Evolutionary conservation across 1,140 invertebrate genomes (phyloP).

Genomic region (Drosophila micromelanica): DNA sequence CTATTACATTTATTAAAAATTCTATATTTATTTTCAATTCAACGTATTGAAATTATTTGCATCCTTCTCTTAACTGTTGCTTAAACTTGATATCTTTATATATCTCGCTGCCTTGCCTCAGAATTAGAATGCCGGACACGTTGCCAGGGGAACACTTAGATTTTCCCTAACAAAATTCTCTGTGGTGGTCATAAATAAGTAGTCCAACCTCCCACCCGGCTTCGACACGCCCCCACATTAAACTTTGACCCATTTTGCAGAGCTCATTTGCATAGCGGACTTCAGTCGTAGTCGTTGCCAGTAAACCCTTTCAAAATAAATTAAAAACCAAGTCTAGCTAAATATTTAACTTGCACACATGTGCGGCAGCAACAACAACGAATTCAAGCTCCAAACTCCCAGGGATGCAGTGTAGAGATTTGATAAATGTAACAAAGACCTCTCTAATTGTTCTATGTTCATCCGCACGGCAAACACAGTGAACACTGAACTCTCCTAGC

Average conservation of each 20-base stretch:
- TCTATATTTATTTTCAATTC: too few relatives aligned
- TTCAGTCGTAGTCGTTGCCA: conserved; percentile 20
- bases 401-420: conserved; percentile 11
- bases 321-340: conserved; percentile 70
- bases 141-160: conserved; percentile 27
- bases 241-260: conserved; percentile 69
- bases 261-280: conserved; percentile 64
- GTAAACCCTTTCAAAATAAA: conserved; percentile 67
- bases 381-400: conserved; percentile 1
- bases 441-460: conserved; percentile 79
- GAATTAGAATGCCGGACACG: conserved; percentile 34
- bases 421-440: conserved; percentile 10
- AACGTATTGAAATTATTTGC: too few relatives aligned
- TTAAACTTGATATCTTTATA: neutral
- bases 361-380: neutral
- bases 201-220: neutral
- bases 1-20: too few relatives aligned
- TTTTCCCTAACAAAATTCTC: conserved; percentile 18
- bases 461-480: conserved; percentile 55
- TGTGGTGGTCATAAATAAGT: conserved; percentile 59
- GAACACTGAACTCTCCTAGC: conserved; percentile 41
- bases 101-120: neutral
- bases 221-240: conserved; percentile 55
- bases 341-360: conserved; percentile 67
- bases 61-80: conserved; percentile 1